Evolutionary conservation across 2,797 vertebrate species (phyloP).

Genomic region (Peromyscus aztecus): DNA sequence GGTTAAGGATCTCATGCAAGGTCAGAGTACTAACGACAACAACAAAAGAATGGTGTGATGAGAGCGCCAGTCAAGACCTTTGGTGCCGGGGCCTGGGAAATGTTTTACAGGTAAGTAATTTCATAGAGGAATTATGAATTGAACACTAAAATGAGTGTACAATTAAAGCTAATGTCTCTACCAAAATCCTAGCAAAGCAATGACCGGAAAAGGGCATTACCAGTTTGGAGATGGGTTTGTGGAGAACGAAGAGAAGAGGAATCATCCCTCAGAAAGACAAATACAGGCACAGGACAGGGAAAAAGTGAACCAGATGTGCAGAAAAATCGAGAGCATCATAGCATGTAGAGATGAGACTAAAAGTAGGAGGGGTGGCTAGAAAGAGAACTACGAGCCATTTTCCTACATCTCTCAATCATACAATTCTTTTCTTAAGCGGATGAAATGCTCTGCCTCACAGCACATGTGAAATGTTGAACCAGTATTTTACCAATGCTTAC

Average conservation of each 20-base stretch:
- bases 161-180: background rate
- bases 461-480: background rate
- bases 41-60: background rate
- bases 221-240: background rate
- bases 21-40: background rate
- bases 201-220: background rate
- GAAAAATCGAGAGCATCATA: background rate
- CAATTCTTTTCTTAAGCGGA: background rate
- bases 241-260: background rate
- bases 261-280: background rate
- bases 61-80: background rate
- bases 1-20: background rate
- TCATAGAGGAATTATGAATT: background rate
- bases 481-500: background rate
- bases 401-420: background rate
- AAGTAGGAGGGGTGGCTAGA: background rate
- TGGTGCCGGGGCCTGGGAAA: too few relatives aligned
- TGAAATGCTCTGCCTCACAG: background rate
- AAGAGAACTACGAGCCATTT: background rate
- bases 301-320: background rate
- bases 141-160: background rate
- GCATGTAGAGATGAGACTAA: background rate
- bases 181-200: background rate
- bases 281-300: background rate
- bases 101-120: background rate